Base-by-base conservation (phyloP, 2,888 invertebrate species). In the Eupithecia abbreviata region DNA sequence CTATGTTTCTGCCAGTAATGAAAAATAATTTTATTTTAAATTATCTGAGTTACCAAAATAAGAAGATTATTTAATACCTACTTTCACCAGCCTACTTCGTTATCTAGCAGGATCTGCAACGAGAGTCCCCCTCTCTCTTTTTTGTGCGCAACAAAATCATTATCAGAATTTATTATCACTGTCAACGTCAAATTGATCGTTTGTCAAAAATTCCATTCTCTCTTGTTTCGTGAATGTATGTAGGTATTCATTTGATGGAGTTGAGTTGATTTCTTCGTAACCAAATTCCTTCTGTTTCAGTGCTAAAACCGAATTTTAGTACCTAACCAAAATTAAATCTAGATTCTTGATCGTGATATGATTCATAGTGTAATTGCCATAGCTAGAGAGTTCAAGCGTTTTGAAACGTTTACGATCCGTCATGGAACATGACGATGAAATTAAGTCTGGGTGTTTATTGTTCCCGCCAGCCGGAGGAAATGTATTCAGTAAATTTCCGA, bases 351-450 rank as follows among this genome's bases (percentile, higher is more conserved):
- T 18, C 69, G 72, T 75, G 77, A 45, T 72, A 77, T 75, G 77
- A 66, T 72, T 66, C 30, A 30, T 43, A 55, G 66, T 74, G 66
- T 55, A 15, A 70, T 74, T 58, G 42, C 66, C 12, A 13, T 58
- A 18, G 15, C 42, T 70, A 62, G 67, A 73, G 73, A 75, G 67
- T 66, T 42, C 55, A 71, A 68, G 65, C 82, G 85, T 74, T 81
- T 80, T 82, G 81, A 80, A 81, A 82, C 82, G 79, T 80, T 81
- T 75, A 82, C 81, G 76, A 77, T 74, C 68, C 80, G 90, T 85
- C 82, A 97, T 97, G 97, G 97, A 97, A 90, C 96, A 96, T 89
- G 97, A 97, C 94, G 96, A 97, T 91, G 96, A 97, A 89, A 95
- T 97, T 86, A 96, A 97, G 88, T 96, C 96, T 90, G 98, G 98